Conservation (phyloP, 2,113 vertebrate species). For the Rhineura floridana region DNA sequence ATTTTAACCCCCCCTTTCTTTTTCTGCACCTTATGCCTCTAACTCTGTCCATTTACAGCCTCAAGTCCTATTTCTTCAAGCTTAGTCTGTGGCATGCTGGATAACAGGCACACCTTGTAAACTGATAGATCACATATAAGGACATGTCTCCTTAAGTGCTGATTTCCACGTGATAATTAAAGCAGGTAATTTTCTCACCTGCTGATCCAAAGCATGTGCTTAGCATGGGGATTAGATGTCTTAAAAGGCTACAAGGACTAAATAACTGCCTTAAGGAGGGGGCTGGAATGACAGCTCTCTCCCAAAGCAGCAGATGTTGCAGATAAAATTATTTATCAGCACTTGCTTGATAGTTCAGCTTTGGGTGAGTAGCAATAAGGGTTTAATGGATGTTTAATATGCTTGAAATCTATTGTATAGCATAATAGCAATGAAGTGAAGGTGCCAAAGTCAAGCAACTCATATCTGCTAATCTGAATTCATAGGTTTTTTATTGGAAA, state of each 20-base stretch:
- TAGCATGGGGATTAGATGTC: neutral
- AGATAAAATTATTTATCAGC: neutral
- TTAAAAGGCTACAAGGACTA: neutral
- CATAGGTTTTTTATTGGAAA: no score
- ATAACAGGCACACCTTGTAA: neutral
- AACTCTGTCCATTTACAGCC: neutral
- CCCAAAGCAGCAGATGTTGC: constrained; percentile 19
- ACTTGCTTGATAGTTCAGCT: neutral
- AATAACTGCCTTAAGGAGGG: constrained; percentile 1
- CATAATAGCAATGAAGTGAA: constrained; percentile 12
- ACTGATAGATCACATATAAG: constrained; percentile 3
- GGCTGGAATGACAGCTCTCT: neutral
- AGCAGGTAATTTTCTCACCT: constrained; percentile 1
- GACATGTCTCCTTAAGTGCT: neutral
- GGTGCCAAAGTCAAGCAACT: neutral
- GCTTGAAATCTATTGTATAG: neutral
- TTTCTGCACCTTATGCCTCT: neutral
- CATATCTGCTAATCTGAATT: no score
- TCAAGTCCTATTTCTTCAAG: neutral
- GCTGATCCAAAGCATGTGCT: neutral
- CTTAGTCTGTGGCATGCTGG: neutral
- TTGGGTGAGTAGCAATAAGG: neutral
- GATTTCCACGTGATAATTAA: constrained; percentile 35
- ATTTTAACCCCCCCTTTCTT: neutral
- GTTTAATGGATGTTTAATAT: constrained; percentile 6